A percentile compares a stretch with the other conserved stretches of the same genome.
Evolutionary conservation across 2,888 invertebrate genomes (phyloP).

Genomic region (Desoria tigrina): DNA sequence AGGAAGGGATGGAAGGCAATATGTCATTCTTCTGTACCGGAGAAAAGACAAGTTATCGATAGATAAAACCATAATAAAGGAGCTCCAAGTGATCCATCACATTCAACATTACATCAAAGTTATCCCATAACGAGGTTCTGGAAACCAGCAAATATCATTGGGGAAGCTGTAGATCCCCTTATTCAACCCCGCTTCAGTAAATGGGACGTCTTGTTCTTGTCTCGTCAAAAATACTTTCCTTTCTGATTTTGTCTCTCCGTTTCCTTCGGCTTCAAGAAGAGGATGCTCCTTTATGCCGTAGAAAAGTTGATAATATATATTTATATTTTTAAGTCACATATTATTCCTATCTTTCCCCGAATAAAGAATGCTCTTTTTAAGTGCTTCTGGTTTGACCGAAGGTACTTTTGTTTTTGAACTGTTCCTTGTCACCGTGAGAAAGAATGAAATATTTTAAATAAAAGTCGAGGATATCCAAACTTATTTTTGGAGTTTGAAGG

Average conservation of each 20-base stretch:
- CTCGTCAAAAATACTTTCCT: not conserved
- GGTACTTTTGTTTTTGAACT: not conserved
- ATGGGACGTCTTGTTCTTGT: too few relatives aligned
- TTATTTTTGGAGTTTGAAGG: too few relatives aligned
- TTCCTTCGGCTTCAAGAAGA: not conserved
- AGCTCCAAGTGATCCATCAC: constrained; percentile 23
- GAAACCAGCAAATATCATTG: constrained; percentile 5
- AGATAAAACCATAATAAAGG: constrained; percentile 33
- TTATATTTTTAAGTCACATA: too few relatives aligned
- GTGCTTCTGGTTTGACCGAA: too few relatives aligned
- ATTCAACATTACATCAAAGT: constrained; percentile 18
- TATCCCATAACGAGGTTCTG: constrained; percentile 9
- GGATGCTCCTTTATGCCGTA: not conserved
- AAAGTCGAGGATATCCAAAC: not conserved
- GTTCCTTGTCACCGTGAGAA: constrained; percentile 19
- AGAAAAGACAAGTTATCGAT: constrained; percentile 34
- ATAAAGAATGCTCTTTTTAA: too few relatives aligned
- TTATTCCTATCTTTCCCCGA: too few relatives aligned
- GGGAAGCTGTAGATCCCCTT: too few relatives aligned
- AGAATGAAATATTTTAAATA: not conserved
- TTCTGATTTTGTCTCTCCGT: constrained; percentile 14
- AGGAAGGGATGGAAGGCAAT: constrained; percentile 26
- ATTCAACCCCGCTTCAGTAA: too few relatives aligned
- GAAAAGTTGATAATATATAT: too few relatives aligned
- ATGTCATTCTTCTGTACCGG: constrained; percentile 40